These are phyloP conservation scores for Portunus trituberculatus DNA, from an alignment of 1,140 invertebrate species.

Conservation along the genomic window DNA sequence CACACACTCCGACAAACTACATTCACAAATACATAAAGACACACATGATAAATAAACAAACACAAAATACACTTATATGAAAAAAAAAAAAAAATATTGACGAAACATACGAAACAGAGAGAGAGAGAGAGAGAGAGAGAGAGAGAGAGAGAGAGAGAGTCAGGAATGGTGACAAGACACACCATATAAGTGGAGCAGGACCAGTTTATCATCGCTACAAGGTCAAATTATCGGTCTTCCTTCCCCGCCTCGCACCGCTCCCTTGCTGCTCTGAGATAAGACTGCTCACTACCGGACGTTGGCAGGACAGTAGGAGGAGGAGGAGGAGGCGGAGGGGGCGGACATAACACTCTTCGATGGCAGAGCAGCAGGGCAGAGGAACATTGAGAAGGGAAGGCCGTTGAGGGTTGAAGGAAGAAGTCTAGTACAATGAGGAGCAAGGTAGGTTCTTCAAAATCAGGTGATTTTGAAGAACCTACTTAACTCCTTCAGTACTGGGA, in stretches of 20 bases:
- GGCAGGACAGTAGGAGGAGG: constrained; percentile 1
- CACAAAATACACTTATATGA: not conserved
- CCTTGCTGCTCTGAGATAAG: not conserved
- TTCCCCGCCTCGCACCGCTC: not conserved
- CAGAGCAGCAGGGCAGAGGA: not conserved
- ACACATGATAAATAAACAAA: not conserved
- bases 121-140: constrained; percentile 42
- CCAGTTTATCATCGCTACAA: not conserved
- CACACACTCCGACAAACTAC: not conserved
- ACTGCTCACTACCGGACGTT: not conserved
- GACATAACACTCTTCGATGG: no score
- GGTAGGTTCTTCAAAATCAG: not conserved
- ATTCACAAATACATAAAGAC: not conserved
- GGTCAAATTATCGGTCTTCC: not conserved
- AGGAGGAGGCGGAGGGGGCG: not conserved
- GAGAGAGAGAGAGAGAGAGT: constrained; percentile 55
- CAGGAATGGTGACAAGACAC: not conserved
- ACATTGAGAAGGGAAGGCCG: not conserved
- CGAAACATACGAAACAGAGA: not conserved
- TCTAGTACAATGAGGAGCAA: not conserved
- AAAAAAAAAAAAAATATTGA: no score
- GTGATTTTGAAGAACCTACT: no score
- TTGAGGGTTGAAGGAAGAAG: not conserved
- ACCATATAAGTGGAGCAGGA: not conserved
- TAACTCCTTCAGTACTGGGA: no score